These are phyloP conservation scores for Eucriotettix oculatus DNA, from an alignment of 2,888 invertebrate genomes.

Conservation along the genomic window DNA sequence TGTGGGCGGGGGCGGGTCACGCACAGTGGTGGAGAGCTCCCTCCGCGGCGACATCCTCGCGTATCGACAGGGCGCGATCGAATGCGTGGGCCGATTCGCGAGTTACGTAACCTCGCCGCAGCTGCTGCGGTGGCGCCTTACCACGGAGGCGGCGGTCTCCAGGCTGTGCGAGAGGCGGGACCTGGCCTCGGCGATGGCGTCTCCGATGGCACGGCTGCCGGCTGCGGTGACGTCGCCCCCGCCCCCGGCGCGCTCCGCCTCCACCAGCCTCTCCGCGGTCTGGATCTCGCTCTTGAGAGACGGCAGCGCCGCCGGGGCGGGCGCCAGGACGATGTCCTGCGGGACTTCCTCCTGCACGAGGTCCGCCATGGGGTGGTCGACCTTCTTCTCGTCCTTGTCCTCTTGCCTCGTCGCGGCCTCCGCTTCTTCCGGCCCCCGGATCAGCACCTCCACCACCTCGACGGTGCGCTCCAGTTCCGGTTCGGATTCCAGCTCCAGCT, in stretches of 20 bases:
- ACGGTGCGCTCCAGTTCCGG: background rate
- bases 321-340: background rate
- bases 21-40: too few species aligned
- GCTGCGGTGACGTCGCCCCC: background rate
- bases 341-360: background rate
- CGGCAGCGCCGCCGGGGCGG: background rate
- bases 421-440: background rate
- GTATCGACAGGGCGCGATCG: too few species aligned
- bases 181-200: slow-evolving; percentile 13
- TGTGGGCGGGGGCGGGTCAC: too few species aligned
- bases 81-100: too few species aligned
- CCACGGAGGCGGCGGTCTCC: slow-evolving; percentile 3
- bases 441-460: background rate
- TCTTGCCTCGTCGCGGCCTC: background rate
- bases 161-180: slow-evolving; percentile 6
- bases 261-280: background rate
- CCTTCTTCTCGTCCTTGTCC: background rate
- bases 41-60: too few species aligned
- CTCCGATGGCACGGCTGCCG: background rate
- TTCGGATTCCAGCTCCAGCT: background rate
- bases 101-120: slow-evolving; percentile 2
- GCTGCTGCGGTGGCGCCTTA: slow-evolving; percentile 12
- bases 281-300: background rate
- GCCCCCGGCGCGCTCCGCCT: background rate
- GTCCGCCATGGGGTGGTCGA: background rate